Percentiles rank a stretch among this genome's conserved stretches.
Conservation (phyloP, 2,888 invertebrate genomes). For the Hydroisotoma schaefferi region DNA sequence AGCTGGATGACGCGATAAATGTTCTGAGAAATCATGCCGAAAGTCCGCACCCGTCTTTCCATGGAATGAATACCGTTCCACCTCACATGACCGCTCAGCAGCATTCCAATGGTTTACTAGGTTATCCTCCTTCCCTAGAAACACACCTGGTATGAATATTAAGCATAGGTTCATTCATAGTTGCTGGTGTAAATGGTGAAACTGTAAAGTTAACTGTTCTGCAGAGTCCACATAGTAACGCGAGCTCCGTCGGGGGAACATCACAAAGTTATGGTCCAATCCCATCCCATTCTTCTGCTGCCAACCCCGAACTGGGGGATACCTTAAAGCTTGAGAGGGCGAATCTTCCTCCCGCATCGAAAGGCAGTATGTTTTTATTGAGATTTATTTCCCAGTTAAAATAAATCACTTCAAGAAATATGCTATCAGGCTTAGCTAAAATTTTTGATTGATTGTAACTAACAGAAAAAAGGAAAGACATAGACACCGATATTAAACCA, state of each 20-base stretch:
- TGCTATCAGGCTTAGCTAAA: background rate
- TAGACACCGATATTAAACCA: slow-evolving; percentile 39
- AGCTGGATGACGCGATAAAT: slow-evolving; percentile 92
- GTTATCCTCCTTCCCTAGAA: slow-evolving; percentile 52
- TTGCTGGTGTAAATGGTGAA: background rate
- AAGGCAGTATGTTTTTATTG: slow-evolving; percentile 46
- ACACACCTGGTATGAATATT: slow-evolving; percentile 53
- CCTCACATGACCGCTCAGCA: slow-evolving; percentile 48
- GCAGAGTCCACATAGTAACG: slow-evolving; percentile 47
- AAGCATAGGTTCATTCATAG: slow-evolving; percentile 1
- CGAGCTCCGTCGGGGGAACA: slow-evolving; percentile 40
- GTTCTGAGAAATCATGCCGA: slow-evolving; percentile 92
- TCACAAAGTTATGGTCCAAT: slow-evolving; percentile 46
- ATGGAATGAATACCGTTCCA: slow-evolving; percentile 45
- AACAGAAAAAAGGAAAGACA: slow-evolving; percentile 48
- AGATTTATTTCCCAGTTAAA: too few species aligned
- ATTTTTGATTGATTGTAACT: background rate
- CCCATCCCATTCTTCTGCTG: slow-evolving; percentile 44
- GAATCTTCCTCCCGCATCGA: slow-evolving; percentile 42
- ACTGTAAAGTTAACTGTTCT: background rate
- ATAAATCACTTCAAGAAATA: too few species aligned
- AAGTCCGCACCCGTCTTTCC: slow-evolving; percentile 63
- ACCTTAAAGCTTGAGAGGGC: slow-evolving; percentile 43
- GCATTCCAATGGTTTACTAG: slow-evolving; percentile 58
- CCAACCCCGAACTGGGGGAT: slow-evolving; percentile 36